Conservation (phyloP, 2,888 invertebrate species). For the Torymus texanus region DNA sequence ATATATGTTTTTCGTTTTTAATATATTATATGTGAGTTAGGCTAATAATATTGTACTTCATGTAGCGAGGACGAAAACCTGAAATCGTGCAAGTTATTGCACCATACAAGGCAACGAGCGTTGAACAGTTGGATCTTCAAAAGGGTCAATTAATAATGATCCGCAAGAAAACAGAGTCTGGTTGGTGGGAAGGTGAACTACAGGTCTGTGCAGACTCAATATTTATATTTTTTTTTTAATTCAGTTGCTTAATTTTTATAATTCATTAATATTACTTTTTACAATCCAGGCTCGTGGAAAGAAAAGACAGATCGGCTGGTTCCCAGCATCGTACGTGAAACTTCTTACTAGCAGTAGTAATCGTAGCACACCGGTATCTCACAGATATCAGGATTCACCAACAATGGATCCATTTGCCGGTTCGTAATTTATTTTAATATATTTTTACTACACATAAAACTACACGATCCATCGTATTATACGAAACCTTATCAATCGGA, state of each 20-base stretch:
- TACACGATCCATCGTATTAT: too few species aligned
- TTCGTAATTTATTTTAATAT: conserved; percentile 34
- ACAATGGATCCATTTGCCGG: conserved; percentile 51
- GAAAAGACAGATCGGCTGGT: conserved; percentile 97
- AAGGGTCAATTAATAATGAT: conserved; percentile 96
- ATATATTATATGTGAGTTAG: neutral
- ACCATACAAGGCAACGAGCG: conserved; percentile 91
- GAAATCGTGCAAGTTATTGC: conserved; percentile 97
- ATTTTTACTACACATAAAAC: too few species aligned
- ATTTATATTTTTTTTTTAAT: conserved; percentile 8
- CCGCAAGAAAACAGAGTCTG: conserved; percentile 96
- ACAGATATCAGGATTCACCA: conserved; percentile 73
- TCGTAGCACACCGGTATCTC: conserved; percentile 73
- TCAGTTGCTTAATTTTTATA: conserved; percentile 18
- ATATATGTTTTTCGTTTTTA: neutral
- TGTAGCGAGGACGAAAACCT: conserved; percentile 83
- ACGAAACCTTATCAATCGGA: too few species aligned
- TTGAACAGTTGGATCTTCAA: conserved; percentile 92
- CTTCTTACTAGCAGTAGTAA: conserved; percentile 73
- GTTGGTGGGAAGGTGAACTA: conserved; percentile 99
- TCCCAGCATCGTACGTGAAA: conserved; percentile 98
- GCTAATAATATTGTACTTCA: conserved; percentile 33
- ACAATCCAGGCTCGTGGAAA: conserved; percentile 81
- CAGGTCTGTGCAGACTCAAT: conserved; percentile 78
- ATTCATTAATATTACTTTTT: too few species aligned